Percentiles rank a stretch among this genome's conserved stretches.
Evolutionary conservation across 2,113 vertebrate genomes (phyloP).

Genomic region (Scomber scombrus): DNA sequence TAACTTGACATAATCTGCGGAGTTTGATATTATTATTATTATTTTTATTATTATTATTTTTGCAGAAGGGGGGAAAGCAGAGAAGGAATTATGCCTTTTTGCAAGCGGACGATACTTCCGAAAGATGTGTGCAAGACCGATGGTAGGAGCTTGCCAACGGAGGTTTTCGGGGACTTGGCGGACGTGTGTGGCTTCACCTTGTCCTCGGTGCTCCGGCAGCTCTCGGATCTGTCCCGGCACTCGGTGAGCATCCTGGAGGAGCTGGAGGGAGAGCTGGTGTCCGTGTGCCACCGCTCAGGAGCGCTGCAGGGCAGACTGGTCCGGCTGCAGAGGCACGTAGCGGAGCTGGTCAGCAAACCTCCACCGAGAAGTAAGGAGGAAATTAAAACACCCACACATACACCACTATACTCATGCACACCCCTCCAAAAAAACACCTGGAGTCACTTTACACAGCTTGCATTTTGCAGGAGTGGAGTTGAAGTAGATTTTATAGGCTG

Average conservation of each 20-base stretch:
- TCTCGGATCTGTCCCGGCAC: conserved; percentile 85
- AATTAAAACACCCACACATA: background rate
- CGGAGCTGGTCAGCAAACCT: conserved; percentile 76
- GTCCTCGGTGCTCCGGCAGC: conserved; percentile 84
- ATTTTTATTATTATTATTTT: conserved; percentile 14
- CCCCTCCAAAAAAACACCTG: conserved; percentile 16
- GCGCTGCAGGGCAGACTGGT: conserved; percentile 81
- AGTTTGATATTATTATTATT: conserved; percentile 31
- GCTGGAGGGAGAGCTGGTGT: conserved; percentile 83
- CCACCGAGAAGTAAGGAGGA: conserved; percentile 78
- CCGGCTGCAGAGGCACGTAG: conserved; percentile 79
- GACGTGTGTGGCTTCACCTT: conserved; percentile 83
- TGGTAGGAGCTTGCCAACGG: conserved; percentile 49
- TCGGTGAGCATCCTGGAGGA: conserved; percentile 86
- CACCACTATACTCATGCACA: background rate
- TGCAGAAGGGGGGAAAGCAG: background rate
- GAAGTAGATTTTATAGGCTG: background rate
- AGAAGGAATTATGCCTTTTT: conserved; percentile 82
- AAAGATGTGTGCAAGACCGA: conserved; percentile 80
- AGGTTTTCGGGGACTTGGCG: conserved; percentile 77
- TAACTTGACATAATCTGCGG: conserved; percentile 55
- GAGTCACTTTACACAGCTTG: conserved; percentile 9
- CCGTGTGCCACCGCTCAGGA: conserved; percentile 80
- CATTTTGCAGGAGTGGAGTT: background rate
- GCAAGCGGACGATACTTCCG: conserved; percentile 83